Conservation (phyloP, 2,797 vertebrate species). For the Glyptemys insculpta region DNA sequence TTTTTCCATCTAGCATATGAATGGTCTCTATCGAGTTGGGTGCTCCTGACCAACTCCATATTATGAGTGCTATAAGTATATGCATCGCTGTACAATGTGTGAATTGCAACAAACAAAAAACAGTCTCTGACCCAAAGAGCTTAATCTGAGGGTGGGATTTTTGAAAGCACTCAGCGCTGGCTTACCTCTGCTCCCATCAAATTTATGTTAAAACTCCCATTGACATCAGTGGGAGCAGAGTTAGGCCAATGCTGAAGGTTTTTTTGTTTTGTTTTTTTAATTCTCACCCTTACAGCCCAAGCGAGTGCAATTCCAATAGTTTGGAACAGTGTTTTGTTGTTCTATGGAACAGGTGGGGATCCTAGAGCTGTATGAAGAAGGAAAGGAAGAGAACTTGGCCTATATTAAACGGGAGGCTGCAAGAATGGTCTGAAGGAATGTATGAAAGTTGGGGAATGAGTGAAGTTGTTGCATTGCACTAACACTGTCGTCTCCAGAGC, state of each 20-base stretch:
- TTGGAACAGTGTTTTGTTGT: neutral
- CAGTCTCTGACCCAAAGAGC: neutral
- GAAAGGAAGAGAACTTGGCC: neutral
- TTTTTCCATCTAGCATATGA: neutral
- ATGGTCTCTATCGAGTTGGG: neutral
- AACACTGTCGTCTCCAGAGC: neutral
- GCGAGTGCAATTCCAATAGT: neutral
- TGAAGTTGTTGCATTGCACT: neutral
- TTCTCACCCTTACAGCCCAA: neutral
- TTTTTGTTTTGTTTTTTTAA: neutral
- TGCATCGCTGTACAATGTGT: neutral
- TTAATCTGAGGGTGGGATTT: neutral
- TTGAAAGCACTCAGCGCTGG: neutral
- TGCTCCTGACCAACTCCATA: neutral
- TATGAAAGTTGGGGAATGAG: neutral
- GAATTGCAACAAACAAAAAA: neutral
- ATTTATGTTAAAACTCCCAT: neutral
- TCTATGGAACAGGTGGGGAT: neutral
- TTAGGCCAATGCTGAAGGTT: neutral
- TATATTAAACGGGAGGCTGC: neutral
- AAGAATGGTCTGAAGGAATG: fast-evolving
- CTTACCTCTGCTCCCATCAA: neutral
- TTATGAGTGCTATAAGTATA: neutral
- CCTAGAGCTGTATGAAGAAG: neutral
- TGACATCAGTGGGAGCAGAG: neutral